Evolutionary conservation across 2,888 invertebrate genomes (phyloP).

Genomic region (Euplexia lucipara): DNA sequence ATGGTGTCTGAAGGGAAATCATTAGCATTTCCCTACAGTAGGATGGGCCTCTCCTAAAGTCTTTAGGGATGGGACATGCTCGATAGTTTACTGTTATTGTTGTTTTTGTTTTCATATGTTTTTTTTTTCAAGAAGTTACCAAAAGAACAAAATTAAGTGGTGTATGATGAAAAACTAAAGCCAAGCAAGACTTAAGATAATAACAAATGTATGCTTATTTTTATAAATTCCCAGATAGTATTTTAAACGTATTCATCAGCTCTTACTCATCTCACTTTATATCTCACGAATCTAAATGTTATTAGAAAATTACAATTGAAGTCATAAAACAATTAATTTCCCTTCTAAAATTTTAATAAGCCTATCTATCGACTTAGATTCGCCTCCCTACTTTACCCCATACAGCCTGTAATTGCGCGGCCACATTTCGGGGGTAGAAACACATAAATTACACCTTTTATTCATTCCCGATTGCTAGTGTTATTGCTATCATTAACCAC

Average conservation of each 20-base stretch:
- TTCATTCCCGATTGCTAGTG: constrained; percentile 83
- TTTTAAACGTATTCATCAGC: neutral
- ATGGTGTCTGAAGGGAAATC: constrained; percentile 82
- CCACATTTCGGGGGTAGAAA: constrained; percentile 83
- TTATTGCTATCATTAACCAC: constrained; percentile 85
- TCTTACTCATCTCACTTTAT: neutral
- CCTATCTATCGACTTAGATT: constrained; percentile 54
- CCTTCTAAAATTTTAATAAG: constrained; percentile 37
- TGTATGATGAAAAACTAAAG: no score
- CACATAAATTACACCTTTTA: constrained; percentile 89
- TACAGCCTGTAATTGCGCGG: constrained; percentile 82
- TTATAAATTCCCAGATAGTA: neutral
- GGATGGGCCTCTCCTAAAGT: constrained; percentile 76
- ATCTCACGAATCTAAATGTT: constrained; percentile 4
- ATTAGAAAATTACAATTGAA: constrained; percentile 53
- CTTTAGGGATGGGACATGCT: constrained; percentile 67
- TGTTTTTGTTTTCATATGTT: neutral
- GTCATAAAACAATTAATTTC: constrained; percentile 37
- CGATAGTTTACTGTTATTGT: constrained; percentile 41
- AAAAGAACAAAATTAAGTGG: no score
- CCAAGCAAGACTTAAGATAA: no score
- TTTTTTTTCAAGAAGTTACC: no score
- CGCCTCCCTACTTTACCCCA: constrained; percentile 69
- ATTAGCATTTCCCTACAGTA: constrained; percentile 87
- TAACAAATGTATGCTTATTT: no score